Base-by-base conservation (phyloP, 2,797 vertebrate genomes). In the Pipistrellus pygmaeus region DNA sequence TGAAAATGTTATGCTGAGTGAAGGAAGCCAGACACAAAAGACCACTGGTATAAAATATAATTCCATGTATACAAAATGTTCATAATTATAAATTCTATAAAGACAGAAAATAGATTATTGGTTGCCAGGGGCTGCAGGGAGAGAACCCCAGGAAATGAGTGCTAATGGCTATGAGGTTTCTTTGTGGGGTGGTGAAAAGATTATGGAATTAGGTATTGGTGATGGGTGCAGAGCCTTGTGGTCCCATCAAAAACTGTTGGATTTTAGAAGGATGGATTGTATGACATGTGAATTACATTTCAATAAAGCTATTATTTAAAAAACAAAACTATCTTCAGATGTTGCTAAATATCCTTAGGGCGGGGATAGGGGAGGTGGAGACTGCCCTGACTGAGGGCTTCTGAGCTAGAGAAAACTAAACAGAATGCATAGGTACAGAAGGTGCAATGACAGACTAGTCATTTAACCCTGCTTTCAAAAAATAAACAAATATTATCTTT, bases 71-170 rank as follows among this genome's bases (percentile, higher is more conserved):
- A 18, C 0, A 2, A 18, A 64, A 38, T 41, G 82, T 32, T 77
- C 38, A 76, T 35, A 57, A 38, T 14, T 2, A 15, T 20, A 6
- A 53, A 41, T 57, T 48, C 48, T 5, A 4, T 1, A 64, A 13
- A 92, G 60, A 71, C 12, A 71, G 32, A 57, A 46, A 77, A 38
- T 23, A 17, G 46, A 48, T 20, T 4, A 2, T 11, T 13, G 60
- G 55, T 41, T 85, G 46, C 13, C 27, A 20, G 15, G 23, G 25
- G 44, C 35, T 62, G 21, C 44, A 41, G 53, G 35, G 17, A 44
- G 51, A 6, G 30, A 13, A 27, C 44, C 0, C 0, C 15, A 62
- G 20, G 30, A 8, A 15, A 14, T 55, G 71, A 2, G 7, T 51
- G 12, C 76, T 69, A 7, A 48, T 2, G 17, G 35, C 20, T 17